phyloP scores from a whole-genome alignment of 2,797 vertebrate genomes.

The Sphenodon punctatus region DNA sequence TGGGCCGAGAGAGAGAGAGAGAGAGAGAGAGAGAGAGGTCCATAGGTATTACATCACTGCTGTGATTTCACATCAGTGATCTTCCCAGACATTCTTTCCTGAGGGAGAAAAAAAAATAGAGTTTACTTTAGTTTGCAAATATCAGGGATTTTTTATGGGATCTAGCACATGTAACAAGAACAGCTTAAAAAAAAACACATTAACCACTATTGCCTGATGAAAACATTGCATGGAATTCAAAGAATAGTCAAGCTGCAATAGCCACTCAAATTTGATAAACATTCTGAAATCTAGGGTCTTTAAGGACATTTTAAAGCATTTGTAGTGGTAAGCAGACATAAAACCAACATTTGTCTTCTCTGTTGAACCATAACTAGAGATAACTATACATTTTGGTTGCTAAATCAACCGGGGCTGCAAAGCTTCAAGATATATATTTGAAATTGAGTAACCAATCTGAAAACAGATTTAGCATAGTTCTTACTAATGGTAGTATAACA shows the following conservation, averaged over 20 bases:
- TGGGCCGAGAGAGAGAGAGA: neutral
- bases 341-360: neutral
- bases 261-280: neutral
- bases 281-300: neutral
- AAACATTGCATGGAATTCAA: neutral
- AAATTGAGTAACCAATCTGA: neutral
- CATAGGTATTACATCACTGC: neutral
- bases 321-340: neutral
- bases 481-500: neutral
- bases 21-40: neutral
- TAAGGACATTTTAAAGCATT: neutral
- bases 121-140: conserved; percentile 39
- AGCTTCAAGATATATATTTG: neutral
- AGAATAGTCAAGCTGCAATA: neutral
- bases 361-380: neutral
- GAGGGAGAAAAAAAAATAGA: conserved; percentile 4
- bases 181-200: neutral
- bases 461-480: neutral
- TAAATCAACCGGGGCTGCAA: neutral
- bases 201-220: neutral
- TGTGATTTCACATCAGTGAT: neutral
- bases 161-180: neutral
- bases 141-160: neutral
- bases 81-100: neutral
- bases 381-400: neutral